Evolutionary conservation across 1,140 invertebrate species (phyloP).

Genomic region (Caerostris extrusa): DNA sequence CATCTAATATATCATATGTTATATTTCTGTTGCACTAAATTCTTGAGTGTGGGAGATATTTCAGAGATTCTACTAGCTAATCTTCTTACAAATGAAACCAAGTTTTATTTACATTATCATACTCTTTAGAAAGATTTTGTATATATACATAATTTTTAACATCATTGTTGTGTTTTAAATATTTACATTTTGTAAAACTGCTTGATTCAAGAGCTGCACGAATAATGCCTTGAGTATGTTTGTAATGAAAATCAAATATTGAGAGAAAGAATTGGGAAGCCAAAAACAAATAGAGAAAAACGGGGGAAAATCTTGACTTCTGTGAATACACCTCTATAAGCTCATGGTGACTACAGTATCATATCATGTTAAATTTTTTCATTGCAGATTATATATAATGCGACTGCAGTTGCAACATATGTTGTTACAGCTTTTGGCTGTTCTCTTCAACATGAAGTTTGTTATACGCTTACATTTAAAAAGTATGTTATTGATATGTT

Average conservation of each 20-base stretch:
- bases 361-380: slow-evolving; percentile 77
- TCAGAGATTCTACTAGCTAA: slow-evolving; percentile 54
- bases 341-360: slow-evolving; percentile 75
- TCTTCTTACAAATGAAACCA: slow-evolving; percentile 63
- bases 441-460: slow-evolving; percentile 76
- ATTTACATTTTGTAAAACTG: slow-evolving; percentile 77
- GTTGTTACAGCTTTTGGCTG: slow-evolving; percentile 75
- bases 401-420: slow-evolving; percentile 66
- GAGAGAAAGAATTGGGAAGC: slow-evolving; percentile 56
- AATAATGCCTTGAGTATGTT: slow-evolving; percentile 72
- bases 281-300: slow-evolving; percentile 54
- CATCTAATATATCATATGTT: slow-evolving; percentile 47
- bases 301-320: slow-evolving; percentile 17
- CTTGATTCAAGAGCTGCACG: slow-evolving; percentile 71
- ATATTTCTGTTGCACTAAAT: slow-evolving; percentile 36
- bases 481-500: slow-evolving; percentile 76
- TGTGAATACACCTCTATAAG: slow-evolving; percentile 55
- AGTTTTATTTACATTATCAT: slow-evolving; percentile 67
- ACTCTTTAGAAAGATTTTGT: slow-evolving; percentile 63
- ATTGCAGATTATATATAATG: slow-evolving; percentile 74
- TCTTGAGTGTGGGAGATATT: slow-evolving; percentile 49
- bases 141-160: slow-evolving; percentile 76
- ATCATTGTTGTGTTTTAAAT: slow-evolving; percentile 77
- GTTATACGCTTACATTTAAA: slow-evolving; percentile 77
- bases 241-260: slow-evolving; percentile 52